phyloP scores from a whole-genome alignment of 2,113 vertebrate species.

The Alectura lathami region DNA sequence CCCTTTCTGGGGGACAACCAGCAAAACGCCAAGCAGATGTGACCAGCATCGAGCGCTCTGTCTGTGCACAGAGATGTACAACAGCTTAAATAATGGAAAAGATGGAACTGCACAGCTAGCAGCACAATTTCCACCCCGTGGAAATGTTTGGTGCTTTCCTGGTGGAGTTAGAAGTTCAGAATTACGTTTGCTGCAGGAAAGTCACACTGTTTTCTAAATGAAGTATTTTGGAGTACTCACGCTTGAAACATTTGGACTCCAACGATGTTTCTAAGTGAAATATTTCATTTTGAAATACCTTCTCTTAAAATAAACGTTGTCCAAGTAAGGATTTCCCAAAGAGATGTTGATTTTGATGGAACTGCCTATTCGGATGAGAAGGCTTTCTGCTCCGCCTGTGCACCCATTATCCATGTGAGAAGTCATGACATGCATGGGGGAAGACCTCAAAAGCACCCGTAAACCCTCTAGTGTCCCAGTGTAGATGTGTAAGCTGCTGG shows the following conservation, averaged over 20 bases:
- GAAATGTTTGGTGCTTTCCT: fast-evolving
- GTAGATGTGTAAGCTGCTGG: background rate
- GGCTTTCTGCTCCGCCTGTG: background rate
- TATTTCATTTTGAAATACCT: background rate
- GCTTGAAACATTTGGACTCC: background rate
- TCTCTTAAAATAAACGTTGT: background rate
- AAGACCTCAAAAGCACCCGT: background rate
- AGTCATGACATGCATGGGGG: too few relatives aligned
- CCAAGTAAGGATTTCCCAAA: background rate
- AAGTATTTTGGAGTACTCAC: background rate
- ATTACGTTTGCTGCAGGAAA: background rate
- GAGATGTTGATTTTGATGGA: background rate
- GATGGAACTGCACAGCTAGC: too few relatives aligned
- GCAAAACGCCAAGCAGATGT: fast-evolving
- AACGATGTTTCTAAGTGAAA: background rate
- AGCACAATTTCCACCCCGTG: fast-evolving
- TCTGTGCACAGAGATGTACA: fast-evolving
- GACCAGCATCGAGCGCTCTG: fast-evolving
- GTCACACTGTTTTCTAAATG: background rate
- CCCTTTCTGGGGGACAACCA: too few relatives aligned
- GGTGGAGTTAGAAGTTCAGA: background rate
- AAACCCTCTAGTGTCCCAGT: too few relatives aligned
- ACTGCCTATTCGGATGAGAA: background rate
- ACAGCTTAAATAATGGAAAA: fast-evolving
- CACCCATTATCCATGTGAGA: too few relatives aligned